Conservation (phyloP, 2,888 invertebrate species). For the Serrognathus titanus region DNA sequence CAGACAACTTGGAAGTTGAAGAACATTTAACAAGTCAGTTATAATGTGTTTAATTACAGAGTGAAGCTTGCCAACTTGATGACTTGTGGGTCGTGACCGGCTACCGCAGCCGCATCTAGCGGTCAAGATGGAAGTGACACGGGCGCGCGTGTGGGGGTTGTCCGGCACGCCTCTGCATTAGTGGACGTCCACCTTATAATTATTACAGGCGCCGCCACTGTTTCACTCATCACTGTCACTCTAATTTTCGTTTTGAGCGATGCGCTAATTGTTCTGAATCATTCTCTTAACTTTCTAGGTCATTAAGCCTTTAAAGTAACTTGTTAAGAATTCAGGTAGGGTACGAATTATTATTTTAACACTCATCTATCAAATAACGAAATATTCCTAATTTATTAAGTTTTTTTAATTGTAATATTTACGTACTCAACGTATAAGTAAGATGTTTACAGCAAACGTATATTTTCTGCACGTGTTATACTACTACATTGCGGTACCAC, state of each 20-base stretch:
- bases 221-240: conserved; percentile 21
- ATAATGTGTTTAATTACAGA: conserved; percentile 21
- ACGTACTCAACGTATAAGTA: no score
- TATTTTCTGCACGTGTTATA: no score
- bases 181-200: conserved; percentile 28
- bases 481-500: no score
- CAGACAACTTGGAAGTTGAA: conserved; percentile 5
- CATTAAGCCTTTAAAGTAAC: no score
- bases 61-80: conserved; percentile 16
- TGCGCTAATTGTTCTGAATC: conserved; percentile 17
- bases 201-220: conserved; percentile 27
- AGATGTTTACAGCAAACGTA: no score
- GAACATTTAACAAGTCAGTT: conserved; percentile 15
- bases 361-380: no score
- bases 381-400: no score
- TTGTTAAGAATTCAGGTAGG: no score
- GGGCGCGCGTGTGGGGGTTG: conserved; percentile 28
- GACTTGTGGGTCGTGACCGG: conserved; percentile 25
- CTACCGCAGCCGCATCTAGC: conserved; percentile 15
- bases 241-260: conserved; percentile 15
- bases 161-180: conserved; percentile 30
- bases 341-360: no score
- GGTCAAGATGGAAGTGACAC: conserved; percentile 22
- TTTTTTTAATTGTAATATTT: no score
- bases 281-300: background rate